These are phyloP conservation scores for Phenganax marumi DNA, from an alignment of 92 coral and sea anemone genomes.

Conservation along the genomic window DNA sequence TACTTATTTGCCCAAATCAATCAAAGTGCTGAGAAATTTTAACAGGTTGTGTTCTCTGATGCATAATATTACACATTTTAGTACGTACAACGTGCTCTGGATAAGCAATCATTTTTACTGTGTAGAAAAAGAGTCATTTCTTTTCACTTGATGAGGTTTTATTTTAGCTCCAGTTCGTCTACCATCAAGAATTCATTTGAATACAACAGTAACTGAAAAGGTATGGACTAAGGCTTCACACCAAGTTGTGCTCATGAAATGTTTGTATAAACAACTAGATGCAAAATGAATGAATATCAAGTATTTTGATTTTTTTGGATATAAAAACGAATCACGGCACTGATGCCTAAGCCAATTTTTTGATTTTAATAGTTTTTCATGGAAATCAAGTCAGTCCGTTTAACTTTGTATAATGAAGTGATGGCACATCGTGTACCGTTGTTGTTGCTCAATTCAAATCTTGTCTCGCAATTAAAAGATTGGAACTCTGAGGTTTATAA, in stretches of 20 bases:
- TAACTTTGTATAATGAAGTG: slow-evolving; percentile 78
- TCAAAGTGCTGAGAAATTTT: no score
- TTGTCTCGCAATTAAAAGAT: slow-evolving; percentile 65
- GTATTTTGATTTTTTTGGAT: not conserved
- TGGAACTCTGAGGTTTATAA: slow-evolving; percentile 83
- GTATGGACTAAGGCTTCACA: not conserved
- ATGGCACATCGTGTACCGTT: slow-evolving; percentile 81
- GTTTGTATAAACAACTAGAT: no score
- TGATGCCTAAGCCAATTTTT: not conserved
- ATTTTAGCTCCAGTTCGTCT: slow-evolving; percentile 65
- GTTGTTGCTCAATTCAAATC: slow-evolving; percentile 63
- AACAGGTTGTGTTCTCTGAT: no score
- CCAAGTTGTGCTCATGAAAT: not conserved
- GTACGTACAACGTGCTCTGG: not conserved
- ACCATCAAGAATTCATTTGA: slow-evolving; percentile 38
- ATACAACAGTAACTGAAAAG: slow-evolving; percentile 40
- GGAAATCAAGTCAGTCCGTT: slow-evolving; percentile 51
- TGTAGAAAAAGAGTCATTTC: not conserved
- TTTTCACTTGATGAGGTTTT: not conserved
- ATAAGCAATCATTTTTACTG: not conserved
- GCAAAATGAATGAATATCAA: not conserved
- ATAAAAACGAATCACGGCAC: not conserved
- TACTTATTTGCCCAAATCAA: no score
- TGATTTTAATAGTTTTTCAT: not conserved
- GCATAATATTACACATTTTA: no score